Percentiles rank a stretch among this genome's conserved stretches.
These are phyloP conservation scores for Bombycilla garrulus DNA, from an alignment of 2,113 vertebrate genomes.

Conservation along the genomic window DNA sequence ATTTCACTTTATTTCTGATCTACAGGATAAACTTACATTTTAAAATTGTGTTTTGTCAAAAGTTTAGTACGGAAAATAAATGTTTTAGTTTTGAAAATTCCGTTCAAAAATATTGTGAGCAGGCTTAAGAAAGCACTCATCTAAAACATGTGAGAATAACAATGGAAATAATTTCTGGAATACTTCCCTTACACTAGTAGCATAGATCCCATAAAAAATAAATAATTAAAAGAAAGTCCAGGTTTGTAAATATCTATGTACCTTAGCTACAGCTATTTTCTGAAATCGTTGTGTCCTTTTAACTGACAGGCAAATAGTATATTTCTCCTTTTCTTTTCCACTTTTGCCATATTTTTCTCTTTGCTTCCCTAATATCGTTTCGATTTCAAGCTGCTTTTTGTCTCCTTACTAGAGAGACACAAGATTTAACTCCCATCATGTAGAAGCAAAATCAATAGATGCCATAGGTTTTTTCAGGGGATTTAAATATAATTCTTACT, in stretches of 20 bases:
- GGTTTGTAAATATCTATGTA: background rate
- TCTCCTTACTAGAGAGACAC: background rate
- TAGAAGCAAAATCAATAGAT: background rate
- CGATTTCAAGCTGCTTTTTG: background rate
- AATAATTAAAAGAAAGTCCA: background rate
- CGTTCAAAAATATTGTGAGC: background rate
- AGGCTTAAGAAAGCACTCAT: background rate
- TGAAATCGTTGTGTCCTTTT: background rate
- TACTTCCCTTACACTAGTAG: background rate
- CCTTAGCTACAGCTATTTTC: background rate
- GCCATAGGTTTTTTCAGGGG: background rate
- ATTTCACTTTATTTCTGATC: background rate
- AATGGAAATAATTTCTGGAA: background rate
- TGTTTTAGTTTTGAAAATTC: background rate
- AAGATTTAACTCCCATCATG: background rate
- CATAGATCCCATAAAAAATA: rapidly evolving
- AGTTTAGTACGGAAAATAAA: background rate
- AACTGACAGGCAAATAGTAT: background rate
- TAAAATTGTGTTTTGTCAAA: background rate
- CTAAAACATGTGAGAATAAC: background rate
- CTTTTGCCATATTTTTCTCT: background rate
- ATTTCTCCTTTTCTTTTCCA: background rate
- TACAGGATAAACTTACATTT: background rate
- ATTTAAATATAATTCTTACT: background rate
- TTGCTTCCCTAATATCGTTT: background rate